A percentile compares a stretch with the other conserved stretches of the same genome.
Conservation (phyloP, 2,113 vertebrate species). For the Podarcis muralis region DNA sequence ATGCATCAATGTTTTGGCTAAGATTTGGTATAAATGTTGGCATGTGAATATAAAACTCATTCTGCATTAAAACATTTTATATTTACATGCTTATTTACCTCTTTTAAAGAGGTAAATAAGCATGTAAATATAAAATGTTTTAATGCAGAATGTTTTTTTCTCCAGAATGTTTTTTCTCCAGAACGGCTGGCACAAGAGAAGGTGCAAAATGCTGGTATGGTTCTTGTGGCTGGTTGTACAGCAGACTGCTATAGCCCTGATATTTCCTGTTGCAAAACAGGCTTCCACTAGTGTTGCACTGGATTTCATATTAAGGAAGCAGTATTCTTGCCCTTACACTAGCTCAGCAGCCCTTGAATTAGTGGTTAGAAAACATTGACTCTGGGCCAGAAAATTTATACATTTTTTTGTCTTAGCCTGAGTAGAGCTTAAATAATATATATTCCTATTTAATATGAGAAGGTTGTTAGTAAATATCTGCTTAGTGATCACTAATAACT, state of each 20-base stretch:
- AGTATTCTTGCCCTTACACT: no score
- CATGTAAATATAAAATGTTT: no score
- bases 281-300: no score
- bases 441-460: neutral
- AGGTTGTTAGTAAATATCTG: slow-evolving; percentile 10
- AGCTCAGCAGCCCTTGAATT: no score
- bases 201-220: no score
- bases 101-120: fast-evolving
- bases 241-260: no score
- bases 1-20: neutral
- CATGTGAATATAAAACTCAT: neutral
- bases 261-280: no score
- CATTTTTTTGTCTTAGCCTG: slow-evolving; percentile 31
- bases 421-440: slow-evolving; percentile 38
- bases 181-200: neutral
- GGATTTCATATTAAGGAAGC: no score
- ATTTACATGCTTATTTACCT: neutral
- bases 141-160: no score
- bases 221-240: no score
- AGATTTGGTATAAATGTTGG: neutral
- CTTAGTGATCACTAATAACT: slow-evolving; percentile 26
- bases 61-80: slow-evolving; percentile 8
- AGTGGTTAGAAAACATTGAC: no score
- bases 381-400: slow-evolving; percentile 8
- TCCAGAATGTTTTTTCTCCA: neutral